Evolutionary conservation across 2,113 vertebrate genomes (phyloP), one percentile per base, ranked within the genome.

Genomic region (Sturnus vulgaris): DNA sequence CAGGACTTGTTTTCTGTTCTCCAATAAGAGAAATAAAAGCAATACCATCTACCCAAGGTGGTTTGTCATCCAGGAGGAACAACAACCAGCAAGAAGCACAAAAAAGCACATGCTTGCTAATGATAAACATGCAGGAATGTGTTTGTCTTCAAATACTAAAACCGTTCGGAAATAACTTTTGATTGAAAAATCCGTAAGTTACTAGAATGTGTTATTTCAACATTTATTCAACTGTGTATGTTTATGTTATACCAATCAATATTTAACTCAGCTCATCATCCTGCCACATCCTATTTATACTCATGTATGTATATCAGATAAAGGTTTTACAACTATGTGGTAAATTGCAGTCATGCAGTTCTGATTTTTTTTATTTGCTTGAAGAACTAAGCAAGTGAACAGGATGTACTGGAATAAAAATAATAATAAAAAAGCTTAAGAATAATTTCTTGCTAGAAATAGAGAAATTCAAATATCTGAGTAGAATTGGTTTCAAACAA

Each of bases 201-300:
- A 40, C 33, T 81, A 31, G 46, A 82, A 2, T 69, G 28, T 87
- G 65, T 88, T 92, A 87, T 88, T 93, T 84, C 50, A 52, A 53
- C 30, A 61, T 95, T 91, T 84, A 84, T 73, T 82, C 49, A 76
- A 71, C 56, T 7, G 7, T 95, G 49, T 12, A 46, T 79, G 65
- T 91, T 94, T 94, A 49, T 91, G 72, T 92, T 92, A 68, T 69
- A 91, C 49, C 57, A 69, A 93, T 84, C 81, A 90, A 69, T 95
- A 91, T 84, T 86, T 89, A 89, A 76, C 61, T 92, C 65, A 20
- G 53, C 49, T 93, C 65, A 53, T 53, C 77, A 86, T 91, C 57
- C 70, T 7, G 2, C 49, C 73, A 84, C 53, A 22, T 84, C 91
- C 69, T 92, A 64, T 82, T 95, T 93, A 79, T 91, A 60, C 18